Conservation (phyloP, 2,113 vertebrate genomes). For the Suricata suricatta region DNA sequence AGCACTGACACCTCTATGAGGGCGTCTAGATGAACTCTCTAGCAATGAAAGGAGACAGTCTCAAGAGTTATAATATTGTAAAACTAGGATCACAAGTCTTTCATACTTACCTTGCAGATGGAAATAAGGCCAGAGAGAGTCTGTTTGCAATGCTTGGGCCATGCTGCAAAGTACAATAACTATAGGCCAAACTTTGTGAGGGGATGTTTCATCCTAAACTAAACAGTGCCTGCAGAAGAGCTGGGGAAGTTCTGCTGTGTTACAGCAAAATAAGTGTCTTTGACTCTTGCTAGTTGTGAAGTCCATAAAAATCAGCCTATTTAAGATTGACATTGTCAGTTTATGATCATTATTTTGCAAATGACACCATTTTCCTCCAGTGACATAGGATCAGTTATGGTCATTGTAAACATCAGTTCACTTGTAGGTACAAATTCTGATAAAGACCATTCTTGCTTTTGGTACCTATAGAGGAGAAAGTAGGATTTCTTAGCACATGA, state of each 20-base stretch:
- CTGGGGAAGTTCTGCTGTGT: not conserved
- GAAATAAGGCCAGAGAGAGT: not conserved
- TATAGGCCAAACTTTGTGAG: not conserved
- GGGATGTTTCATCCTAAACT: not conserved
- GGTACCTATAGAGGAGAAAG: not conserved
- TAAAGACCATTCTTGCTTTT: not conserved
- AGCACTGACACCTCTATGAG: not conserved
- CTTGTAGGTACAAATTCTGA: not conserved
- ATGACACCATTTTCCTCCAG: not conserved
- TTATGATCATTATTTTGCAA: not conserved
- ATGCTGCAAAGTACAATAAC: not conserved
- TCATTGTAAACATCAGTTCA: not conserved
- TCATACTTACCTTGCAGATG: not conserved
- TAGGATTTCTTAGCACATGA: not conserved
- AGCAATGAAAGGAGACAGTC: not conserved
- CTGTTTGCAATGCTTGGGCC: not conserved
- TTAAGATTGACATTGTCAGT: not conserved
- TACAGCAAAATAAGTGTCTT: not conserved
- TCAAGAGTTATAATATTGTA: not conserved
- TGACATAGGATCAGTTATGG: not conserved
- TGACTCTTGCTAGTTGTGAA: not conserved
- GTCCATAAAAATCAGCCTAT: not conserved
- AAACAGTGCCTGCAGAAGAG: not conserved
- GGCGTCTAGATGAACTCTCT: not conserved
- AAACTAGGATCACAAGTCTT: not conserved